phyloP scores from a whole-genome alignment of 2,113 vertebrate genomes.

The Macrotus californicus region DNA sequence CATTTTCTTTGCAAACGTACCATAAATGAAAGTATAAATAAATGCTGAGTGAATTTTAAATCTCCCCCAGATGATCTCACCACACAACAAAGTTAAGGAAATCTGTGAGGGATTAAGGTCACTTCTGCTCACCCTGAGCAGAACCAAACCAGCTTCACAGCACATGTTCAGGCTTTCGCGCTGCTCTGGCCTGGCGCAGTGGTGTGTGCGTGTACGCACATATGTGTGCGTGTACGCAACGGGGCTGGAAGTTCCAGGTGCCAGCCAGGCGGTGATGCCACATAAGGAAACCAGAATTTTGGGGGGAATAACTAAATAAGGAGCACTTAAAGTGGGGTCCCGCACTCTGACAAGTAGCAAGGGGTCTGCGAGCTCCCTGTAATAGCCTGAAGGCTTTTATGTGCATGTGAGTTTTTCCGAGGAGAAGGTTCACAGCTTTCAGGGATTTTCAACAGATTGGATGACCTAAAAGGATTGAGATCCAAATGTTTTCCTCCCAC shows the following conservation, averaged over 20 bases:
- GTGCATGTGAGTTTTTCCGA: not conserved
- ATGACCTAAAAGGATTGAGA: not conserved
- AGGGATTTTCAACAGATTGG: constrained; percentile 1
- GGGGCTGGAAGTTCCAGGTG: not conserved
- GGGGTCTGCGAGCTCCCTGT: not conserved
- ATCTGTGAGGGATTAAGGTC: not conserved
- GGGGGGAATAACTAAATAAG: not conserved
- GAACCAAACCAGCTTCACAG: not conserved
- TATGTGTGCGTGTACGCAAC: not conserved
- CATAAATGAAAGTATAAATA: constrained; percentile 34
- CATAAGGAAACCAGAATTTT: not conserved
- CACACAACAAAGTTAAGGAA: constrained; percentile 26
- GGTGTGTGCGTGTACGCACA: not conserved
- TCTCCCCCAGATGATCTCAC: constrained; percentile 23
- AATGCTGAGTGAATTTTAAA: constrained; percentile 6
- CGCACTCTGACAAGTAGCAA: not conserved
- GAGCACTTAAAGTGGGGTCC: not conserved
- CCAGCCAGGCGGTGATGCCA: not conserved
- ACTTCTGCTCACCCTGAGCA: not conserved
- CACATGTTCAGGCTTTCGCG: not conserved
- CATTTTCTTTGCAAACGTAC: constrained; percentile 22
- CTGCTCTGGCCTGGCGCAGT: not conserved
- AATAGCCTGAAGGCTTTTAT: not conserved
- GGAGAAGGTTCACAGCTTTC: not conserved
- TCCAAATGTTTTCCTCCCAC: not conserved